Percentiles rank a stretch among this genome's conserved stretches.
Evolutionary conservation across 1,140 invertebrate species (phyloP).

Genomic region (Diachasmimorpha longicaudata): DNA sequence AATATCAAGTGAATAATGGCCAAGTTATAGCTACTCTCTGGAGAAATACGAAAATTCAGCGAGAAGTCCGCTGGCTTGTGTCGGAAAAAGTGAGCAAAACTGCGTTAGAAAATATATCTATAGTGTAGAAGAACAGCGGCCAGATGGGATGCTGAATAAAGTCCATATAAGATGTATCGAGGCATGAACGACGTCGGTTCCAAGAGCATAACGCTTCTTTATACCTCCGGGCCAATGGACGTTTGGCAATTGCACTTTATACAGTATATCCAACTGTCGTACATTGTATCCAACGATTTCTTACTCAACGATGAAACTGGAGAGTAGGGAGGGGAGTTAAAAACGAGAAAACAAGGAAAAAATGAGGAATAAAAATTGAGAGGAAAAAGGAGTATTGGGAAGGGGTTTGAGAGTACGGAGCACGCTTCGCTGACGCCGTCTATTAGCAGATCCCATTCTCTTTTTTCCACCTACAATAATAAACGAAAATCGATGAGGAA

Average conservation of each 20-base stretch:
- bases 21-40: not conserved
- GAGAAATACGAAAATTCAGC: not conserved
- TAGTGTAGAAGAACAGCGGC: not conserved
- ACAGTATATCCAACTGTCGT: constrained; percentile 1
- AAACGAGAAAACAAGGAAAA: not conserved
- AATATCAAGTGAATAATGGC: not conserved
- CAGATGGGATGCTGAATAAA: constrained; percentile 1
- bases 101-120: not conserved
- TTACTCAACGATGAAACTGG: not conserved
- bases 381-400: not conserved
- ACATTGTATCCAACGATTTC: not conserved
- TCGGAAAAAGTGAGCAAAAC: not conserved
- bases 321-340: not conserved
- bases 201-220: not conserved
- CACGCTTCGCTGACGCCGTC: not conserved
- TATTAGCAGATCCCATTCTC: not conserved
- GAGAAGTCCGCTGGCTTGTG: not conserved
- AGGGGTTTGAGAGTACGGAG: not conserved
- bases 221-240: not conserved
- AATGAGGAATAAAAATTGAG: not conserved
- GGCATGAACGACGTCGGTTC: not conserved
- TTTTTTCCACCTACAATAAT: not conserved
- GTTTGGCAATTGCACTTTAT: not conserved
- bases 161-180: constrained; percentile 6
- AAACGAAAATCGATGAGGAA: not conserved